Base-by-base conservation (phyloP, 2,888 invertebrate genomes). In the Aphidius colemani region DNA sequence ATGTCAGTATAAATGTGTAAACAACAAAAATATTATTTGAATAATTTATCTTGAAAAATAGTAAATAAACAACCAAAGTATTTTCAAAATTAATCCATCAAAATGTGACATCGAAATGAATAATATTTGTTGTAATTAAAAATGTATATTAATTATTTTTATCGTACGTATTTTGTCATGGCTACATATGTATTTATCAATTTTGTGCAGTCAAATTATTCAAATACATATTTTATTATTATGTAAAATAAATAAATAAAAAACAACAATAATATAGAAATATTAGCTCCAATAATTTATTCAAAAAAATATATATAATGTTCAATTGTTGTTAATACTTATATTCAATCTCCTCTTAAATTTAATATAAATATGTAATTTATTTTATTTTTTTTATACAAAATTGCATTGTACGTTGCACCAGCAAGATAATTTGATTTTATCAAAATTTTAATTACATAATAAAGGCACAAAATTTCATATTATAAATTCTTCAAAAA, bases 201-300 rank as follows among this genome's bases (percentile, higher is more conserved):
- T 72, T 68, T 64, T 72, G 70, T 74, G 70, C 70, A 70, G 69
- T 67, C 65, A 64, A 69, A 66, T 74, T 70, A 72, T 62, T 69
- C 69, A 68, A 74, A 69, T 67, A 68, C 68, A 75, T 71, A 74
- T 75, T 77, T 75, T 70, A 72, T 70, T 75, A 76, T 72, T 72
- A 67, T 73, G 72, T 72, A 72, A 73, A 62, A 67, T 70, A 66
- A 66, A 68, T 69, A 62, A 50, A 53, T 53, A 48, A 49, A 45
- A 45, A 11, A 10, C 40, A 41, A 39, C 59, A 57, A 53, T 53
- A 63, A 68, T 53, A 61, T 68, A 70, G 66, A 70, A 70, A 68
- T 60, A 66, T 30, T 30, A 30, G 30, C 30, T 30, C 5, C 30
- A 30, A 30, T 30, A 5, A 30, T 30, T 30, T 30, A 30, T 30